These are phyloP conservation scores for Steinernema khuongi DNA, from an alignment of 1,140 invertebrate species.

Conservation along the genomic window DNA sequence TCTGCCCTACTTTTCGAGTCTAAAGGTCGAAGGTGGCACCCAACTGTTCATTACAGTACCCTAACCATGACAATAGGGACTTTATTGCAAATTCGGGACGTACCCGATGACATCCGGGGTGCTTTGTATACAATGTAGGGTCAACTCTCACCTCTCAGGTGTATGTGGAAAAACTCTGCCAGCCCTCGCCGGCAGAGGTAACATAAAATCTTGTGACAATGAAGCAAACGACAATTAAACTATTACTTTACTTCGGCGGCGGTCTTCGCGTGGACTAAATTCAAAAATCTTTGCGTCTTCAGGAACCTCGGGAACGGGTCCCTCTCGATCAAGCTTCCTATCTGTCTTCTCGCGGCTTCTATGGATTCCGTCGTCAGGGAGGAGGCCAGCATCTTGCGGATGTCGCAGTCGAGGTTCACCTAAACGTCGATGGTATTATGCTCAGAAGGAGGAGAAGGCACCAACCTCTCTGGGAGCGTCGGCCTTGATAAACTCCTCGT, in stretches of 20 bases:
- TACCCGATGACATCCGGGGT: no score
- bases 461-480: not conserved
- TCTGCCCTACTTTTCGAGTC: no score
- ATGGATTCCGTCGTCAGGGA: not conserved
- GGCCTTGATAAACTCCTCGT: not conserved
- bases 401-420: not conserved
- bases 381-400: not conserved
- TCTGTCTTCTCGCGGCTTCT: not conserved
- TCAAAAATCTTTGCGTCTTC: not conserved
- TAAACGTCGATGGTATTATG: not conserved
- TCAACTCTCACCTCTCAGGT: no score
- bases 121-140: no score
- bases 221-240: not conserved
- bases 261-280: not conserved
- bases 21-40: no score
- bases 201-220: not conserved
- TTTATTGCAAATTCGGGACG: no score
- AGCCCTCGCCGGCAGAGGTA: no score
- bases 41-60: no score
- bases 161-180: no score
- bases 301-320: not conserved
- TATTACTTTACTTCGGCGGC: not conserved
- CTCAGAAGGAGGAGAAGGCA: not conserved
- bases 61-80: no score
- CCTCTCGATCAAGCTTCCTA: not conserved